These are phyloP conservation scores for Mastigias papua DNA, from an alignment of 30 jellyfish, hydroid and myxozoan genomes.

Conservation along the genomic window DNA sequence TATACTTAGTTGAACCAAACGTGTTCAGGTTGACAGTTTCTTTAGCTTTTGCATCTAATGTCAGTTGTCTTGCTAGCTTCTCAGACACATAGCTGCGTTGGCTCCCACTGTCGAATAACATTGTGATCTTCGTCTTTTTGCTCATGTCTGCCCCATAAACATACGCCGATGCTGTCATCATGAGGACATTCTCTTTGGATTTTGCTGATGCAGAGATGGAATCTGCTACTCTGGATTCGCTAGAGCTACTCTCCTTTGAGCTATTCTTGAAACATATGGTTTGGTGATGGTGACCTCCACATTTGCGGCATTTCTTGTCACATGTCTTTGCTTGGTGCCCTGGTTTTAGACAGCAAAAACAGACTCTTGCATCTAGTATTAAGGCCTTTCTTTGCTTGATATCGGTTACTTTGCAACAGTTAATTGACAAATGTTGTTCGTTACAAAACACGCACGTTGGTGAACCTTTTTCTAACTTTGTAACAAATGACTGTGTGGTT, in stretches of 20 bases:
- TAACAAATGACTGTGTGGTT: constrained; percentile 3
- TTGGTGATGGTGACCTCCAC: constrained; percentile 5
- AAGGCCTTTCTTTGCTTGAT: background rate
- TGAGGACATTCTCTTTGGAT: no score
- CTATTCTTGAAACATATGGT: no score
- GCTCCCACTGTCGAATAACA: constrained; percentile 36
- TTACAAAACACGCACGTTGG: no score
- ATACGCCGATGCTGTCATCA: constrained; percentile 4
- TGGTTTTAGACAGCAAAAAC: background rate
- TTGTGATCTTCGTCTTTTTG: constrained; percentile 5
- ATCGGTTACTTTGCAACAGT: no score
- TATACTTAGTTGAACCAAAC: constrained; percentile 22
- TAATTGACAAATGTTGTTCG: background rate
- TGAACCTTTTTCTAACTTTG: background rate
- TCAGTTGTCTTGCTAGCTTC: constrained; percentile 1
- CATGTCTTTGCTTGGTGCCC: constrained; percentile 10
- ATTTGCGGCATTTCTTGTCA: background rate
- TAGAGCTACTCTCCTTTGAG: background rate
- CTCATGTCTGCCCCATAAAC: constrained; percentile 7
- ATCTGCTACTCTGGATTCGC: background rate
- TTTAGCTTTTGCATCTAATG: background rate
- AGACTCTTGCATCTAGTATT: background rate
- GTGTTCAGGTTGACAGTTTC: constrained; percentile 18
- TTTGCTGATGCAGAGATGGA: constrained; percentile 10
- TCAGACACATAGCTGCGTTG: constrained; percentile 33